phyloP scores from a whole-genome alignment of 2,797 vertebrate genomes.

The Anisognathus igniventris region DNA sequence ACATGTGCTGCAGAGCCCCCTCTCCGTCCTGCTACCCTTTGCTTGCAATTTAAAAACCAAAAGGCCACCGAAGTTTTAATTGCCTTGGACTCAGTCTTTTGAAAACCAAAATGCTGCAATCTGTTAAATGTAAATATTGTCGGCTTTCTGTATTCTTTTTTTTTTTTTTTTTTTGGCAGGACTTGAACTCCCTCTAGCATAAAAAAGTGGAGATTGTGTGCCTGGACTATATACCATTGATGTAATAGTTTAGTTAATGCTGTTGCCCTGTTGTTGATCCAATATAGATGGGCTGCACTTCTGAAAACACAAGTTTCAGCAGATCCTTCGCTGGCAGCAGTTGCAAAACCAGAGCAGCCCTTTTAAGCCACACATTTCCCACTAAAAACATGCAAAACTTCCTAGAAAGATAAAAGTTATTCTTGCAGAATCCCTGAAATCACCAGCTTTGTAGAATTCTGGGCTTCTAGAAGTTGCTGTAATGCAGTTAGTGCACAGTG shows the following conservation, averaged over 20 bases:
- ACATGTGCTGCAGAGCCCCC: slow-evolving; percentile 44
- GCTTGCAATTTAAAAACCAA: slow-evolving; percentile 21
- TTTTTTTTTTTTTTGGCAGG: background rate
- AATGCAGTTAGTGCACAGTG: background rate
- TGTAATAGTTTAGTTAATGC: background rate
- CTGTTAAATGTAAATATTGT: slow-evolving; percentile 53
- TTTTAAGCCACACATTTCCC: background rate
- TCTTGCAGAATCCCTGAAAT: background rate
- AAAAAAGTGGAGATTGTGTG: background rate
- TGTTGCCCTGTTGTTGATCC: background rate
- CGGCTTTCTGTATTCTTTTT: background rate
- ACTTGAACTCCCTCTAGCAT: background rate
- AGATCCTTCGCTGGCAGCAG: background rate
- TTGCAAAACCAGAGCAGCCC: background rate
- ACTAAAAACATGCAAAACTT: background rate
- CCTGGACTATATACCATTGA: background rate
- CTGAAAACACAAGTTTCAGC: background rate
- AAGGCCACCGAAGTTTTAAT: slow-evolving; percentile 65
- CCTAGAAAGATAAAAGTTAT: background rate
- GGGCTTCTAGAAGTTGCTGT: background rate
- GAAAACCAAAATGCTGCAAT: slow-evolving; percentile 46
- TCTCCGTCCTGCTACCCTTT: slow-evolving; percentile 2
- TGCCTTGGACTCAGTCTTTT: slow-evolving; percentile 8
- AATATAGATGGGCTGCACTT: background rate
- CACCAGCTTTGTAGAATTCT: background rate